Base-by-base conservation (phyloP, 92 coral and sea anemone species). In the Epizoanthus scotinus region DNA sequence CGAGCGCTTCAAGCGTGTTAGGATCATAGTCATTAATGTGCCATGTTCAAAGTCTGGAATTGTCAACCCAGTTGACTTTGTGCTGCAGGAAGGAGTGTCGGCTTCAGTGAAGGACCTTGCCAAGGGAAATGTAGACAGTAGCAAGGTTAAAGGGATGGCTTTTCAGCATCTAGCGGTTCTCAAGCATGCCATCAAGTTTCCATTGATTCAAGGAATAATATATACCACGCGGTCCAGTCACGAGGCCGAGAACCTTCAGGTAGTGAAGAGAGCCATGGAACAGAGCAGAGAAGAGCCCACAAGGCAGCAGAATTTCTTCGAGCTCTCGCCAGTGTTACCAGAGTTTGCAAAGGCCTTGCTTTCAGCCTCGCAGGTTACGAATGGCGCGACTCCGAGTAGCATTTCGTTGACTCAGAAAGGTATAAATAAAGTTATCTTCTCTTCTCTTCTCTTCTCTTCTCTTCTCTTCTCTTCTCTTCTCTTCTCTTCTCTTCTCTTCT, bases 21-120 rank as follows among this genome's bases (percentile, higher is more conserved):
- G 92, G 53, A 78, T 93, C 10, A 89, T 95, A 64, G 92, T 95
- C 3, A 90, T 91, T 14, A 95, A 93, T 79, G 99, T 92, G 5
- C 90, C 91, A 20, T 95, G 99, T 71, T 91, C 96, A 21, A 95
- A 87, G 74, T 93, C 99, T 25, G 99, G 99, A 8, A 86, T 95
- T 5, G 97, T 92, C 42, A 95, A 94, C 73, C 96, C 99, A 0
- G 94, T 95, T 7, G 99, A 95, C 78, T 93, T 93, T 71, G 94
- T 93, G 29, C 88, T 95, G 13, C 99, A 95, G 85, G 99, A 95
- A 75, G 99, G 99, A 29, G 89, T 95, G 58, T 82, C 96, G 26
- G 73, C 94, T 25, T 87, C 94, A 55, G 84, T 91, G 61, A 88
- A 95, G 78, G 91, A 93, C 58, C 91, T 93, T n/a, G 89, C 99